Percentiles rank a stretch among this genome's conserved stretches.
Evolutionary conservation across 2,797 vertebrate genomes (phyloP).

Genomic region (Parauchenoglanis ngamensis): DNA sequence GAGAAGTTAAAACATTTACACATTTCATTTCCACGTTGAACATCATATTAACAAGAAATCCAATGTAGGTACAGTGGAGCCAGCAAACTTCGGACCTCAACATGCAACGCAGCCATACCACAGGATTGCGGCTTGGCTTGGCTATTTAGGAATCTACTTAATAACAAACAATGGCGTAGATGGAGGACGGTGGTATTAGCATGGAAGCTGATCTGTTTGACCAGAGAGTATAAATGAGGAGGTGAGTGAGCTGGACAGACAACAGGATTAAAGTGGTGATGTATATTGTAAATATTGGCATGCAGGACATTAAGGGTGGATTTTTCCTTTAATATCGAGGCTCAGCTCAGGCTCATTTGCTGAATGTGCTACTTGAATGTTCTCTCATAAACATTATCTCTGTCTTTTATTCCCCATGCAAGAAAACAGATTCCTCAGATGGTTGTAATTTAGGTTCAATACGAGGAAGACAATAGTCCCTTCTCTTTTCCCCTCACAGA

Average conservation of each 20-base stretch:
- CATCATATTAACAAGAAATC: background rate
- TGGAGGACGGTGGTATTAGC: background rate
- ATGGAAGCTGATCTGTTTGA: background rate
- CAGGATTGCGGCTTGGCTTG: background rate
- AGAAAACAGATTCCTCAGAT: conserved; percentile 32
- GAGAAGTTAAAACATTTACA: background rate
- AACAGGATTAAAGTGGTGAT: background rate
- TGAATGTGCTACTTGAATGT: conserved; percentile 35
- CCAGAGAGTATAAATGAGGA: background rate
- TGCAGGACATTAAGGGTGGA: background rate
- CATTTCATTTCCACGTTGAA: background rate
- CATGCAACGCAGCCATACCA: background rate
- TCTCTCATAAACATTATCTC: conserved; percentile 37
- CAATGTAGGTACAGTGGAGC: background rate
- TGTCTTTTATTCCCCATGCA: conserved; percentile 31
- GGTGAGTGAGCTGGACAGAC: background rate
- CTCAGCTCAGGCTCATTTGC: conserved; percentile 2
- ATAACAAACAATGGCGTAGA: background rate
- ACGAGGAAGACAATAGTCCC: conserved; percentile 38
- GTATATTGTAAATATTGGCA: conserved; percentile 13
- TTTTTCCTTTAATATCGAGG: background rate
- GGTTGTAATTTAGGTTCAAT: conserved; percentile 37
- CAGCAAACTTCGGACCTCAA: background rate
- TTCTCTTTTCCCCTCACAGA: conserved; percentile 19
- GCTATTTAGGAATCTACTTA: background rate